Evolutionary conservation across 2,888 invertebrate species (phyloP), one percentile per base, ranked within the genome.

Genomic region (Chrysina gloriosa): DNA sequence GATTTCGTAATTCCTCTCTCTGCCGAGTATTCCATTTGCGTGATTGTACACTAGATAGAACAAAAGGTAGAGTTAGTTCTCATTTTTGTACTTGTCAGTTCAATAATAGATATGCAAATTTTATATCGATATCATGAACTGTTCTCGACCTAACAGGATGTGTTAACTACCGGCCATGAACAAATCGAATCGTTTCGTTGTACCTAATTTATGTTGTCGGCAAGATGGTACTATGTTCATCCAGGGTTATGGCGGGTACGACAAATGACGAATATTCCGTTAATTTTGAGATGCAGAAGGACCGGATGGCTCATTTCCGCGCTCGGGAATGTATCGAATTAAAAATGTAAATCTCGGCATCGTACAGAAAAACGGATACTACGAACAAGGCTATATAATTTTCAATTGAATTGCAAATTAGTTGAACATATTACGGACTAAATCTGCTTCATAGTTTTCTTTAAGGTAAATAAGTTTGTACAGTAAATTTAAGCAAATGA

Each of bases 331-430:
- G 66, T 58, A 67, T 67, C 66, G 66, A 67, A 67, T 67, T 67
- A 67, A 67, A 67, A 50, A 67, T 67, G 66, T 50, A 67, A 67
- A 67, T 67, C 36, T 23, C 27, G 9, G 47, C 36, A 27, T 21
- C 45, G 58, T 61, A 45, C 14, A 42, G 58, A 61, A 61, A 61
- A 61, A 61, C 58, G 58, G 66, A 61, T 67, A 58, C 61, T 58
- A 36, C 50, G 66, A 58, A 58, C 48, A 58, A 58, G 61, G 61
- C 56, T 48, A 58, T 48, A 58, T 67, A 67, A 67, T 67, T 67
- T 67, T 58, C 66, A 67, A 67, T 67, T 67, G 66, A 67, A 67
- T 67, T 67, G 66, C 66, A 67, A 67, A 67, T 67, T 67, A 67
- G 66, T 34, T 67, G 61, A 67, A 67, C 66, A 67, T 67, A 58